Evolutionary conservation across 2,888 invertebrate genomes (phyloP).

Genomic region (Apodemia hepburni): DNA sequence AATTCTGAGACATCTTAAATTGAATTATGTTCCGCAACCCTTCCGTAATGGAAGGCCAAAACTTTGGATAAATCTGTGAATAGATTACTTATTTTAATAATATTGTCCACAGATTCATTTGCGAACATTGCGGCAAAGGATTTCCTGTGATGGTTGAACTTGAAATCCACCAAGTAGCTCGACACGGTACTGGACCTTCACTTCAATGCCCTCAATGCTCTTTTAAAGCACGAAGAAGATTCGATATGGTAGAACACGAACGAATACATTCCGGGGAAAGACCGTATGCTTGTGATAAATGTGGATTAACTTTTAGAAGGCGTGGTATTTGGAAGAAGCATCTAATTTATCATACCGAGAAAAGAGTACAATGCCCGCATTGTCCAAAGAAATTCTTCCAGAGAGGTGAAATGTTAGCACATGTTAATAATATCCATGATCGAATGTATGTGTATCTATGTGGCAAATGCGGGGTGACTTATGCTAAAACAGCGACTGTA

Average conservation of each 20-base stretch:
- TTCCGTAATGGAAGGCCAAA: too few relatives aligned
- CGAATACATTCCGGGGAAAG: conserved; percentile 63
- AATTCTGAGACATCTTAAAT: too few relatives aligned
- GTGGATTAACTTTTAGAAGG: conserved; percentile 62
- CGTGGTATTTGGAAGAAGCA: conserved; percentile 62
- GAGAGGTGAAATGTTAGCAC: conserved; percentile 49
- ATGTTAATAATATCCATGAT: conserved; percentile 59
- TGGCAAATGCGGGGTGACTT: conserved; percentile 53
- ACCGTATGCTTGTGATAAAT: conserved; percentile 65
- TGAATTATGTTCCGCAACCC: too few relatives aligned
- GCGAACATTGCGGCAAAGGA: conserved; percentile 64
- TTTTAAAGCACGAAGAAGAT: conserved; percentile 53
- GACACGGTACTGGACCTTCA: conserved; percentile 53
- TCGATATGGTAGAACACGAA: conserved; percentile 56
- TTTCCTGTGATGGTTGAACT: conserved; percentile 49
- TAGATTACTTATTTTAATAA: too few relatives aligned
- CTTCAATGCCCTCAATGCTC: conserved; percentile 55
- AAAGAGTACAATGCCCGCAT: conserved; percentile 51
- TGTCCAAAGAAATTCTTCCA: conserved; percentile 58
- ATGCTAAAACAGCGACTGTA: conserved; percentile 55
- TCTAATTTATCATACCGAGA: conserved; percentile 58
- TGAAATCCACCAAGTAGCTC: conserved; percentile 49
- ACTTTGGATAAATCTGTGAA: too few relatives aligned
- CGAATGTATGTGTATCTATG: conserved; percentile 57
- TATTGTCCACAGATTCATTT: conserved; percentile 43